Percentiles rank a stretch among this genome's conserved stretches.
Conservation (phyloP, 1,140 invertebrate genomes). For the Aradophagus sp. region DNA sequence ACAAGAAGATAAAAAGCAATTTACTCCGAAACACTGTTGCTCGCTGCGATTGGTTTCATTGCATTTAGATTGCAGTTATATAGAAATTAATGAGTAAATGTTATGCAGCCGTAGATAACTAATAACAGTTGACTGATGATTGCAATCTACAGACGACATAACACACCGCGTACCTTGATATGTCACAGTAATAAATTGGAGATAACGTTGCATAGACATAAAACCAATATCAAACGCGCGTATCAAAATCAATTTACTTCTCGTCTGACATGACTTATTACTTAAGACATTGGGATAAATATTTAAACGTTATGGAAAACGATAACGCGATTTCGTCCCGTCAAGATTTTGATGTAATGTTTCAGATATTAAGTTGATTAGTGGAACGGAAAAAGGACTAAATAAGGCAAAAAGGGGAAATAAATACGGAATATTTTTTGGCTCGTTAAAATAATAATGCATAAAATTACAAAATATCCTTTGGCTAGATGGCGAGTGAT, state of each 20-base stretch:
- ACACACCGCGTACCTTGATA: conserved; percentile 30
- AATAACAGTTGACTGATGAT: conserved; percentile 46
- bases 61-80: conserved; percentile 12
- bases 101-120: conserved; percentile 18
- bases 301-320: conserved; percentile 3
- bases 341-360: too few species aligned
- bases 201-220: conserved; percentile 38
- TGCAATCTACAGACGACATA: conserved; percentile 45
- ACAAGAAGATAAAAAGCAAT: too few species aligned
- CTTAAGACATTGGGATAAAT: conserved; percentile 20
- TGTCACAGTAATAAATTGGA: conserved; percentile 39
- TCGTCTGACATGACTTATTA: conserved; percentile 32
- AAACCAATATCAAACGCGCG: conserved; percentile 36
- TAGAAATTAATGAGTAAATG: conserved; percentile 28
- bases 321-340: too few species aligned
- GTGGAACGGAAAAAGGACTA: too few species aligned
- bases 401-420: too few species aligned
- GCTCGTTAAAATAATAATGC: too few species aligned
- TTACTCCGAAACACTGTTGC: too few species aligned
- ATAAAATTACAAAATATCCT: too few species aligned
- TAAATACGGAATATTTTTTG: too few species aligned
- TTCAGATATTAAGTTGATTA: too few species aligned
- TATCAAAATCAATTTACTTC: conserved; percentile 50
- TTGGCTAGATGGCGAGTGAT: too few species aligned
- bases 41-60: conserved; percentile 18